A percentile compares a stretch with the other conserved stretches of the same genome.
These are phyloP conservation scores for Centropyge bicolor DNA, from an alignment of 2,797 vertebrate species.

Conservation along the genomic window DNA sequence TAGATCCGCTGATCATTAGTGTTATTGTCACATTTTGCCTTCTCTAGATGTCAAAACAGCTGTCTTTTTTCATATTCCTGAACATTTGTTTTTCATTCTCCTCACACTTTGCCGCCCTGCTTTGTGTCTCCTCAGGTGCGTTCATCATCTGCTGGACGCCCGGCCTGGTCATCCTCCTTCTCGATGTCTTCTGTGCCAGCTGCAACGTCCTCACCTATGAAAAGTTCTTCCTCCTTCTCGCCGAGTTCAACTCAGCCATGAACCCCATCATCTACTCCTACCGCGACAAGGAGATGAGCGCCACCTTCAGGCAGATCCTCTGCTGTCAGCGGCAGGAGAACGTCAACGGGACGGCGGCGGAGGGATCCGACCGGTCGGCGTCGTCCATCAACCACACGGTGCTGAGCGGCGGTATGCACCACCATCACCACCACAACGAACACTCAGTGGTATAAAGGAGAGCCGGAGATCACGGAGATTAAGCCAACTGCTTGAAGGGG, in stretches of 20 bases:
- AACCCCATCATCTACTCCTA: constrained; percentile 99
- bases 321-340: constrained; percentile 95
- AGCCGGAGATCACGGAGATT: constrained; percentile 7
- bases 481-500: constrained; percentile 22
- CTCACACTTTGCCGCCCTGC: neutral
- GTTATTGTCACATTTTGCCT: too few species aligned
- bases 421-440: constrained; percentile 91
- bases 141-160: constrained; percentile 99
- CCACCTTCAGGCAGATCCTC: constrained; percentile 97
- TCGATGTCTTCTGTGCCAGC: constrained; percentile 94
- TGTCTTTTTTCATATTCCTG: too few species aligned
- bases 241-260: constrained; percentile 99
- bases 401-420: constrained; percentile 84
- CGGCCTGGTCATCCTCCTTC: constrained; percentile 93
- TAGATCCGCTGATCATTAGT: too few species aligned
- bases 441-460: constrained; percentile 92
- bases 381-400: constrained; percentile 98
- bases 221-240: constrained; percentile 98
- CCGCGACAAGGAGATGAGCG: constrained; percentile 98
- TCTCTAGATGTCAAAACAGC: too few species aligned
- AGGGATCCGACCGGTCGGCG: constrained; percentile 95
- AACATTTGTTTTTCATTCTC: neutral
- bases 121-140: constrained; percentile 86
- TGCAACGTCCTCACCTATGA: constrained; percentile 95
- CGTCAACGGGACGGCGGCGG: constrained; percentile 88